These are phyloP conservation scores for Epirrita christyi DNA, from an alignment of 2,888 invertebrate species.

Conservation along the genomic window DNA sequence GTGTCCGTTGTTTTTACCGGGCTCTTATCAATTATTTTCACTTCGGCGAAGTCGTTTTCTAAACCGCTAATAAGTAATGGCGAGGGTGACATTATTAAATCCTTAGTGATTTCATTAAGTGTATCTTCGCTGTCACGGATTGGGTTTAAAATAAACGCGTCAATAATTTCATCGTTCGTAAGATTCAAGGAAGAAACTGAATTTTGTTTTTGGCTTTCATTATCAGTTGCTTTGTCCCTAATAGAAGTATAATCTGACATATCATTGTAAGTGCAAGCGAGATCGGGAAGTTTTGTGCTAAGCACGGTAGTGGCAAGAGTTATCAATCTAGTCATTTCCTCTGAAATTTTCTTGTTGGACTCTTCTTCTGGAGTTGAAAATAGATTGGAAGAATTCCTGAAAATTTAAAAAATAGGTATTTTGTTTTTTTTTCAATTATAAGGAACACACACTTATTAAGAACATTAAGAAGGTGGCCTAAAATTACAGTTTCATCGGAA, in stretches of 20 bases:
- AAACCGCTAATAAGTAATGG: slow-evolving; percentile 51
- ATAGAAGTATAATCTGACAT: slow-evolving; percentile 36
- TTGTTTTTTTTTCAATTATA: too few relatives aligned
- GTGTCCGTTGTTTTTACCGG: slow-evolving; percentile 22
- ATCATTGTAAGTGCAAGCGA: slow-evolving; percentile 62
- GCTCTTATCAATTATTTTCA: slow-evolving; percentile 51
- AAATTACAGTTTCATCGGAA: too few relatives aligned
- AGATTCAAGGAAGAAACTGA: slow-evolving; percentile 51
- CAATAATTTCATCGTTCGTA: slow-evolving; percentile 54
- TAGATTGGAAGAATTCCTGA: slow-evolving; percentile 71
- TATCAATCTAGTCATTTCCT: slow-evolving; percentile 76
- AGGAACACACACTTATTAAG: too few relatives aligned
- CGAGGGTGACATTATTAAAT: slow-evolving; percentile 54
- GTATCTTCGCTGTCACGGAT: slow-evolving; percentile 49
- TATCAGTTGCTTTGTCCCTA: slow-evolving; percentile 40
- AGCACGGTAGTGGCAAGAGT: slow-evolving; percentile 81
- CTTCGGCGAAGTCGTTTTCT: slow-evolving; percentile 55
- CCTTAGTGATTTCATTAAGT: slow-evolving; percentile 51
- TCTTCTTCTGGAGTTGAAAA: slow-evolving; percentile 66
- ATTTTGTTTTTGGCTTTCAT: slow-evolving; percentile 43
- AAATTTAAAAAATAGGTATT: slow-evolving; percentile 31
- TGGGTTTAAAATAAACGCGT: slow-evolving; percentile 52
- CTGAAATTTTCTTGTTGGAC: slow-evolving; percentile 64
- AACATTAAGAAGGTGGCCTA: too few relatives aligned
- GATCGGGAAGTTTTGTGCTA: slow-evolving; percentile 75